Base-by-base conservation (phyloP, 2,888 invertebrate genomes). In the Copidosoma aretas region DNA sequence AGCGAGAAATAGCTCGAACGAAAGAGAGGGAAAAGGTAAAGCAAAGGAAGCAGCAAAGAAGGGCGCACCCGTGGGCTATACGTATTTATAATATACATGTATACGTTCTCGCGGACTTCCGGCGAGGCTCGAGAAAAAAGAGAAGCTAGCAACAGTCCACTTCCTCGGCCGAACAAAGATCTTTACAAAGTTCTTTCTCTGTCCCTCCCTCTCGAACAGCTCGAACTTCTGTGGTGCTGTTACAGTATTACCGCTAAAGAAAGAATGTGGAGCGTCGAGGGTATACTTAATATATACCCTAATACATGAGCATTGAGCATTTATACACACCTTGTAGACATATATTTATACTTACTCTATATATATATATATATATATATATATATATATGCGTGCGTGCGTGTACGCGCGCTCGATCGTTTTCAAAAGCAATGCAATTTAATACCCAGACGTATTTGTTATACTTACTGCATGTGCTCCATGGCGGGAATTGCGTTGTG, bases 141-240 rank as follows among this genome's bases (percentile, higher is more conserved):
- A 49, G 54, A 12, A 32, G 24, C 25, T 39, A 60, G 64, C 67
- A 58, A 58, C n/a, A 74, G 72, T 75, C 76, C 77, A 77, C 78
- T 79, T 79, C 79, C 79, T 78, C 76, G 71, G 25, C 56, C 68
- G 80, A 79, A 82, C 82, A 82, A 82, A 81, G 81, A 81, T 81
- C 80, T 80, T 82, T 82, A 81, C 75, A 81, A 81, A 70, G 39
- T 58, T 64, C 64, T 64, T 46, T 60, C 60, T 19, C 60, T 60
- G 76, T 75, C 75, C 76, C 73, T 32, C 32, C 74, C 76, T 75
- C 77, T 32, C 32, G 32, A 32, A n/a, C n/a, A n/a, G n/a, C n/a
- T n/a, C n/a, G n/a, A n/a, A n/a, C n/a, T n/a, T n/a, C n/a, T n/a
- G n/a, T n/a, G n/a, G n/a, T n/a, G n/a, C 32, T 32, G 32, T 8